Conservation (phyloP, 2,113 vertebrate species). For the Callocephalon fimbriatum region DNA sequence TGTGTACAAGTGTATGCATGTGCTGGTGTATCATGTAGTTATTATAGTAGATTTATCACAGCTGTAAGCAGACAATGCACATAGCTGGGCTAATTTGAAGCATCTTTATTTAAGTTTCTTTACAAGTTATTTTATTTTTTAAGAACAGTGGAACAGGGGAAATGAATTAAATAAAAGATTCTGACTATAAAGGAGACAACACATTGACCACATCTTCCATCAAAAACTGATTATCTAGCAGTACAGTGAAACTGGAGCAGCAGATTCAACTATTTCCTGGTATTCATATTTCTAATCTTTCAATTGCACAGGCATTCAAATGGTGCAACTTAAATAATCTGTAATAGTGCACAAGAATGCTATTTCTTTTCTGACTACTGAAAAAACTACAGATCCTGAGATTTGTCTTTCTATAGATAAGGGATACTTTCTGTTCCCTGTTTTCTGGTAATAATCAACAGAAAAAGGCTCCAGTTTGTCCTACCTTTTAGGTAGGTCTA, state of each 20-base stretch:
- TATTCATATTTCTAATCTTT: not conserved
- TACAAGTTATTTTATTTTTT: not conserved
- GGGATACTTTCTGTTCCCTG: not conserved
- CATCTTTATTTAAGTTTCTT: not conserved
- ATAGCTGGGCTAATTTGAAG: not conserved
- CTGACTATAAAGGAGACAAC: not conserved
- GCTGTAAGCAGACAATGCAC: not conserved
- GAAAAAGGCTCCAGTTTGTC: not conserved
- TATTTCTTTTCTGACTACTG: not conserved
- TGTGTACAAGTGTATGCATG: not conserved
- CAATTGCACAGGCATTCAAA: not conserved
- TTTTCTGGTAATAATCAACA: not conserved
- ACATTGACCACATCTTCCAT: not conserved
- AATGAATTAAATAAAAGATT: not conserved
- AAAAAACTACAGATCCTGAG: not conserved
- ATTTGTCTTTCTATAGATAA: not conserved
- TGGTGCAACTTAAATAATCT: not conserved
- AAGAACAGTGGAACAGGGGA: not conserved
- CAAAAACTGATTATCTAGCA: not conserved
- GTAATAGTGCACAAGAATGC: not conserved
- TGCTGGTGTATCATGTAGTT: not conserved
- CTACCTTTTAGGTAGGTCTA: not conserved
- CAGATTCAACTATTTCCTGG: not conserved
- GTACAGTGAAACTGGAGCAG: not conserved
- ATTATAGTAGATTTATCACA: not conserved